Evolutionary conservation across 2,888 invertebrate species (phyloP).

Genomic region (Heteromyza rotundicornis): DNA sequence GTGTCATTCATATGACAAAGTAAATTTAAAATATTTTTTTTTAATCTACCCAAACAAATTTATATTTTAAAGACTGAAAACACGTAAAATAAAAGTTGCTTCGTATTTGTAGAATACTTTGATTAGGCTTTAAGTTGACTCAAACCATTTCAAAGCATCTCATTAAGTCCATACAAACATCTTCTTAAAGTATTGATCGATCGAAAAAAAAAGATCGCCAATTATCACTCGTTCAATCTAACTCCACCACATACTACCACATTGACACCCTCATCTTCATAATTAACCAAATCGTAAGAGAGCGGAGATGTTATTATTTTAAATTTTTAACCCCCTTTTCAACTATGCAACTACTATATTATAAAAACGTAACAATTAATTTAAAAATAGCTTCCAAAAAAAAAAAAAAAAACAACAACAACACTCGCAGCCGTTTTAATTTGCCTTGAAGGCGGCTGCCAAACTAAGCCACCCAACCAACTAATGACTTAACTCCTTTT

Average conservation of each 20-base stretch:
- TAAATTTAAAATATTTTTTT: no score
- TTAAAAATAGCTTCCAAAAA: slow-evolving; percentile 15
- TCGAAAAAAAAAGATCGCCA: no score
- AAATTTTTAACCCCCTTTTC: slow-evolving; percentile 46
- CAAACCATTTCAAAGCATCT: slow-evolving; percentile 34
- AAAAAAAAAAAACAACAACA: slow-evolving; percentile 12
- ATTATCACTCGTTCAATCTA: not conserved
- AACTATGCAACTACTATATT: slow-evolving; percentile 24
- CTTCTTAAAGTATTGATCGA: no score
- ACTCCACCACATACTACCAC: slow-evolving; percentile 14
- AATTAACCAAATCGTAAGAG: slow-evolving; percentile 1
- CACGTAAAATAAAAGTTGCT: no score
- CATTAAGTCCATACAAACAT: slow-evolving; percentile 33
- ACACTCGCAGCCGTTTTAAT: not conserved
- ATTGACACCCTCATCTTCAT: slow-evolving; percentile 19
- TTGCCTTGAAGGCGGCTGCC: not conserved
- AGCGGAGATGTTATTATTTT: slow-evolving; percentile 50
- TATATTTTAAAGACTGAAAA: no score
- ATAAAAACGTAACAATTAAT: slow-evolving; percentile 10
- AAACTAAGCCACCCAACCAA: not conserved
- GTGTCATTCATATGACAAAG: no score
- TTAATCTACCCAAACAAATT: no score
- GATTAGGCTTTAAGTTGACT: no score
- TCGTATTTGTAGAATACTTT: no score
- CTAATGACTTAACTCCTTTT: not conserved